Conservation (phyloP, 2,113 vertebrate genomes). For the Cygnus buccinator region DNA sequence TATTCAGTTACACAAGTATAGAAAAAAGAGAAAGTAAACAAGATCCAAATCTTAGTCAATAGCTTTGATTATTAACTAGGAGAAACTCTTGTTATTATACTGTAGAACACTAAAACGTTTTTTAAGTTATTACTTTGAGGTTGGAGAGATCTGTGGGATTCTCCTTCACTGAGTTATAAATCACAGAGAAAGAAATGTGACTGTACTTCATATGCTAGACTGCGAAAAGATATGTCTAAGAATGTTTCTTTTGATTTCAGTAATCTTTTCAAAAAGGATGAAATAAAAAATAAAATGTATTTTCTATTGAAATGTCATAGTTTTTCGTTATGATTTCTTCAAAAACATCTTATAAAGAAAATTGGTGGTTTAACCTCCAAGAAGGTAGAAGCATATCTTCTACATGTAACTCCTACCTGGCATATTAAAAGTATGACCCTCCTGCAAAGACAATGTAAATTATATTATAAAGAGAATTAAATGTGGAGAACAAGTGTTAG, state of each 20-base stretch:
- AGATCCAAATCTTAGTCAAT: not conserved
- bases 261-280: not conserved
- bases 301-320: not conserved
- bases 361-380: slow-evolving; percentile 7
- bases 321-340: slow-evolving; percentile 36
- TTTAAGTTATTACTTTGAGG: not conserved
- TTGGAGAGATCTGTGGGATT: not conserved
- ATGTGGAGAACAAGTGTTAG: slow-evolving; percentile 15
- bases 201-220: not conserved
- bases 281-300: not conserved
- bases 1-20: not conserved
- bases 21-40: not conserved
- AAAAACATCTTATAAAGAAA: slow-evolving; percentile 30
- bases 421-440: slow-evolving; percentile 27
- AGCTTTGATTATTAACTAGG: not conserved
- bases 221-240: not conserved
- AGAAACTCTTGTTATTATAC: not conserved
- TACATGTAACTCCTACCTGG: not conserved
- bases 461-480: slow-evolving; percentile 49
- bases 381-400: slow-evolving; percentile 39
- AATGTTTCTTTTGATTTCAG: not conserved
- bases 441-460: slow-evolving; percentile 36
- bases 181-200: not conserved
- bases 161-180: not conserved
- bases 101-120: not conserved